phyloP scores from a whole-genome alignment of 2,888 invertebrate genomes.

The Euzophera pinguis region DNA sequence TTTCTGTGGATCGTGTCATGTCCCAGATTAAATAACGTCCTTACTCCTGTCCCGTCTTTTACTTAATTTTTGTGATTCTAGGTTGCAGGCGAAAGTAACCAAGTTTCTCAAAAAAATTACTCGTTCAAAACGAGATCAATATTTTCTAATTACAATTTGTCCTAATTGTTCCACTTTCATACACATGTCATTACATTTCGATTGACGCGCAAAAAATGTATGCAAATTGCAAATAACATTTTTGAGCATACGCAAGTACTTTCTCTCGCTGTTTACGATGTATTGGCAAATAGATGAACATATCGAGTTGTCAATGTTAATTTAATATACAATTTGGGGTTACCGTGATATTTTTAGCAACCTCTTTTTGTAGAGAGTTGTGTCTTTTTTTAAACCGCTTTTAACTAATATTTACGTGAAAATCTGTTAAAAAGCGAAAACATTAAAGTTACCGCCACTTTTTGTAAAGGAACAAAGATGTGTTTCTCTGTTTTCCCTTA shows the following conservation, averaged over 20 bases:
- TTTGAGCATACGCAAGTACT: background rate
- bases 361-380: too few species aligned
- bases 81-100: background rate
- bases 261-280: slow-evolving; percentile 3
- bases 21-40: too few species aligned
- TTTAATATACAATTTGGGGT: slow-evolving; percentile 27
- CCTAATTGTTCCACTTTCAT: slow-evolving; percentile 3
- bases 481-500: too few species aligned
- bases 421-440: too few species aligned
- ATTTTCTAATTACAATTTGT: background rate
- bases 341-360: slow-evolving; percentile 32
- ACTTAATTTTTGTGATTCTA: too few species aligned
- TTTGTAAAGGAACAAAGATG: too few species aligned
- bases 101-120: background rate
- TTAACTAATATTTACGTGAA: too few species aligned
- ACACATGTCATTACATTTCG: slow-evolving; percentile 1
- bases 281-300: background rate
- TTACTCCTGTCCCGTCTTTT: too few species aligned
- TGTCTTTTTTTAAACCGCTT: too few species aligned
- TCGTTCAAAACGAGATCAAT: background rate
- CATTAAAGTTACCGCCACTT: too few species aligned
- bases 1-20: too few species aligned
- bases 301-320: slow-evolving; percentile 24
- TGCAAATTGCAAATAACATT: slow-evolving; percentile 11
- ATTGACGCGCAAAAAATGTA: slow-evolving; percentile 14